These are phyloP conservation scores for Crenichthys baileyi DNA, from an alignment of 2,797 vertebrate genomes.

Conservation along the genomic window DNA sequence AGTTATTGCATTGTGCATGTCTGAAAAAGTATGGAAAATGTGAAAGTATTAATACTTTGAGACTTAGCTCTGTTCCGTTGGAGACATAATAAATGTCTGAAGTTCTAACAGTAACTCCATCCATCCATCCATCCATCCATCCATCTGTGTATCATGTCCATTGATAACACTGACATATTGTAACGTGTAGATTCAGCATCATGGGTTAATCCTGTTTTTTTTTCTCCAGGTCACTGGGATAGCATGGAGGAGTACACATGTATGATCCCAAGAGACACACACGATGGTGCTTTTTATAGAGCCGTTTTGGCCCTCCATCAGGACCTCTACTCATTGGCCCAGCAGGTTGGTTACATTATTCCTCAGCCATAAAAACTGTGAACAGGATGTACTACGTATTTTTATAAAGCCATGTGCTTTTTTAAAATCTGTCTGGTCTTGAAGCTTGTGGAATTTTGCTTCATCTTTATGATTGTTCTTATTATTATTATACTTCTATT, in stretches of 20 bases:
- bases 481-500: slow-evolving; percentile 16
- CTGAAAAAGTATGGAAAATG: background rate
- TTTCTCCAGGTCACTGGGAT: slow-evolving; percentile 92
- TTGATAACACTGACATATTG: no score
- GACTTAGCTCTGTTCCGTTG: no score
- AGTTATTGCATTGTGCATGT: background rate
- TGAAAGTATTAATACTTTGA: no score
- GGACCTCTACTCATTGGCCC: slow-evolving; percentile 97
- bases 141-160: no score
- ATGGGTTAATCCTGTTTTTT: background rate
- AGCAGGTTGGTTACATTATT: slow-evolving; percentile 85
- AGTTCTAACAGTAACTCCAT: no score
- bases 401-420: slow-evolving; percentile 41
- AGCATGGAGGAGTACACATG: slow-evolving; percentile 99
- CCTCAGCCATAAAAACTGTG: slow-evolving; percentile 9
- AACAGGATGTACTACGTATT: slow-evolving; percentile 23
- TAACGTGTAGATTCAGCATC: no score
- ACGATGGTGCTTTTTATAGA: slow-evolving; percentile 96
- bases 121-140: no score
- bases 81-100: no score
- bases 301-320: slow-evolving; percentile 96
- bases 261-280: slow-evolving; percentile 97
- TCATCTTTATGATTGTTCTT: slow-evolving; percentile 37
- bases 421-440: slow-evolving; percentile 14
- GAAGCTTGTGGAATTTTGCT: slow-evolving; percentile 48